Evolutionary conservation across 2,888 invertebrate genomes (phyloP).

Genomic region (Eupelmus urozonus): DNA sequence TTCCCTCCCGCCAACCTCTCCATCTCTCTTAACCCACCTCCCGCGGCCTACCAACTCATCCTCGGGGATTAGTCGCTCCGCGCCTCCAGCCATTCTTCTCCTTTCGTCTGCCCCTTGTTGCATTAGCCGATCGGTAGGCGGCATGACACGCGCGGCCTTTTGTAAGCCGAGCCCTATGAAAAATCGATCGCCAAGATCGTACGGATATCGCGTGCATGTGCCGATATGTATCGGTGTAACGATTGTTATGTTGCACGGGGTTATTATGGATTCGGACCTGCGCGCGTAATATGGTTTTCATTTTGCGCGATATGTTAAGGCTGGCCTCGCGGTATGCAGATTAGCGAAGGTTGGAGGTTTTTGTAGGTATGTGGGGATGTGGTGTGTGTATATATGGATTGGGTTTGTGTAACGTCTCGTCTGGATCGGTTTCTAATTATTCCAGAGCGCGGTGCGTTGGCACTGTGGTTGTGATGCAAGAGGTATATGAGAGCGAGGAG

Average conservation of each 20-base stretch:
- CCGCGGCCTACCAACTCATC: too few relatives aligned
- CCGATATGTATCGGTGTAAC: not conserved
- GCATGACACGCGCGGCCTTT: constrained; percentile 22
- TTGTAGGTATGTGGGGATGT: not conserved
- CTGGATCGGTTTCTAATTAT: constrained; percentile 46
- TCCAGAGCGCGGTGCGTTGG: constrained; percentile 9
- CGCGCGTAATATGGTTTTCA: too few relatives aligned
- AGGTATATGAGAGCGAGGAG: not conserved
- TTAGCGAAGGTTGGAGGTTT: constrained; percentile 1
- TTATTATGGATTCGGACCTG: too few relatives aligned
- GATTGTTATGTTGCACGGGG: too few relatives aligned
- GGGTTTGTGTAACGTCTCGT: not conserved
- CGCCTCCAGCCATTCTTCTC: not conserved
- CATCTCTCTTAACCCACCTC: too few relatives aligned
- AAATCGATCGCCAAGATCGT: too few relatives aligned
- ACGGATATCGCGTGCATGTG: not conserved
- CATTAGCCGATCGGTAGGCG: constrained; percentile 15
- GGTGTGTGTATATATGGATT: too few relatives aligned
- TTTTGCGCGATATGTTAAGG: too few relatives aligned
- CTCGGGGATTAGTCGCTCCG: constrained; percentile 27
- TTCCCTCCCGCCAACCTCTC: too few relatives aligned
- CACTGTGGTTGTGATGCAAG: not conserved
- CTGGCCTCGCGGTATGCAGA: too few relatives aligned
- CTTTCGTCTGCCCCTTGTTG: not conserved
- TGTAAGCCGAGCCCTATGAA: not conserved